These are phyloP conservation scores for Pangasius djambal DNA, from an alignment of 2,797 vertebrate species.

Conservation along the genomic window DNA sequence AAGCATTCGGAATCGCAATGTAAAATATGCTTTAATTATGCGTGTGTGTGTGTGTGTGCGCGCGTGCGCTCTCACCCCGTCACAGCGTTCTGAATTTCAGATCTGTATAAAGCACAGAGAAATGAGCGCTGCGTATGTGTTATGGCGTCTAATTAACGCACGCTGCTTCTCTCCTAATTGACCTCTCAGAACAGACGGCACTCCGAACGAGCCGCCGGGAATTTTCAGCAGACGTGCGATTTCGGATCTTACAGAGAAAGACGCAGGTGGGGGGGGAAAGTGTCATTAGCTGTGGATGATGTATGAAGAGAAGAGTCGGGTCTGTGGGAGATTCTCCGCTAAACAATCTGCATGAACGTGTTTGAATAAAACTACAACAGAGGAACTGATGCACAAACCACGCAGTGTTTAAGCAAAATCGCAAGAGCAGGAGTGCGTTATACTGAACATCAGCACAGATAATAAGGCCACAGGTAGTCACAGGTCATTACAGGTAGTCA, in stretches of 20 bases:
- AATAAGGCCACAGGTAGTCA: too few relatives aligned
- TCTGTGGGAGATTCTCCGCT: neutral
- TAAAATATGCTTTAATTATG: neutral
- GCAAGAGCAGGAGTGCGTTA: neutral
- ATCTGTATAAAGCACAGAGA: slow-evolving; percentile 24
- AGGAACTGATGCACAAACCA: neutral
- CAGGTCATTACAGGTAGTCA: too few relatives aligned
- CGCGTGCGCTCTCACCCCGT: neutral
- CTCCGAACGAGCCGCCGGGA: slow-evolving; percentile 6
- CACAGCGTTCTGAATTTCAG: slow-evolving; percentile 12
- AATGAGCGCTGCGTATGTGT: slow-evolving; percentile 36
- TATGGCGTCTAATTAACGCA: slow-evolving; percentile 42
- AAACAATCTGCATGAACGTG: neutral
- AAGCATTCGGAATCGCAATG: neutral
- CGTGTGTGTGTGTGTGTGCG: neutral
- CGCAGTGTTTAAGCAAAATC: neutral
- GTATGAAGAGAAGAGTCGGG: neutral
- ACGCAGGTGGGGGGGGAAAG: neutral
- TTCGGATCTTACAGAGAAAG: neutral
- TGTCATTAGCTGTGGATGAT: neutral
- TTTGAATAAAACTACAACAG: neutral
- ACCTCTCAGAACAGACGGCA: slow-evolving; percentile 39
- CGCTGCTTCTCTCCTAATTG: slow-evolving; percentile 29
- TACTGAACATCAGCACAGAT: neutral
- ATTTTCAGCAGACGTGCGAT: neutral